Base-by-base conservation (phyloP, 2,797 vertebrate species). In the Darevskia nairensis region DNA sequence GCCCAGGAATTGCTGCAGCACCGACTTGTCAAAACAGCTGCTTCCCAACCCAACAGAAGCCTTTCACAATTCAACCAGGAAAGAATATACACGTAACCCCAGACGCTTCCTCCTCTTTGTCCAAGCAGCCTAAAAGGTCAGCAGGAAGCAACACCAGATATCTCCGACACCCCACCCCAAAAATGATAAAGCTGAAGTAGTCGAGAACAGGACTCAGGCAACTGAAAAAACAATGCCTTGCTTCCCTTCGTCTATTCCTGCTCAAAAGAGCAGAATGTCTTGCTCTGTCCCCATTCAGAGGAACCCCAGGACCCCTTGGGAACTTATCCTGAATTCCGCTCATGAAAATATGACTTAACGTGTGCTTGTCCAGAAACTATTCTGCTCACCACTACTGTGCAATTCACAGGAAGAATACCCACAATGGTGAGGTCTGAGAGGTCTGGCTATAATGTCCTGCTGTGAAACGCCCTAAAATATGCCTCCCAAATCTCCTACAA, bases 91-190 rank as follows among this genome's bases (percentile, higher is more conserved):
- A 61, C 1, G 68, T 25, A 74, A 3, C 50, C 82, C 90, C 68
- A 72, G n/a, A 27, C 66, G 66, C 72, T 89, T 85, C 85, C 90
- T 86, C 76, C 77, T 76, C 85, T 76, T 6, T 91, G 5, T 29
- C 87, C 90, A 29, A 89, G 29, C 13, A 76, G 32, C 6, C 82
- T 27, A 2, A 76, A 78, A 81, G 0, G 0, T 5, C 19, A 90
- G 7, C 80, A 91, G 88, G 82, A 92, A 90, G 72, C 29, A 74
- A 44, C 41, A 76, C 68, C 8, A 89, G 77, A 87, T 25, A 39
- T 4, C 11, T 55, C 66, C 7, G 11, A 66, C 46, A 75, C 59
- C 35, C 64, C 87, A 23, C 69, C 69, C 32, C 21, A 80, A 81
- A 66, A 86, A 76, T 88, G 89, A 13, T 41, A 2, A 80, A 80